These are phyloP conservation scores for Petrolisthes cinctipes DNA, from an alignment of 2,888 invertebrate species.

Conservation along the genomic window DNA sequence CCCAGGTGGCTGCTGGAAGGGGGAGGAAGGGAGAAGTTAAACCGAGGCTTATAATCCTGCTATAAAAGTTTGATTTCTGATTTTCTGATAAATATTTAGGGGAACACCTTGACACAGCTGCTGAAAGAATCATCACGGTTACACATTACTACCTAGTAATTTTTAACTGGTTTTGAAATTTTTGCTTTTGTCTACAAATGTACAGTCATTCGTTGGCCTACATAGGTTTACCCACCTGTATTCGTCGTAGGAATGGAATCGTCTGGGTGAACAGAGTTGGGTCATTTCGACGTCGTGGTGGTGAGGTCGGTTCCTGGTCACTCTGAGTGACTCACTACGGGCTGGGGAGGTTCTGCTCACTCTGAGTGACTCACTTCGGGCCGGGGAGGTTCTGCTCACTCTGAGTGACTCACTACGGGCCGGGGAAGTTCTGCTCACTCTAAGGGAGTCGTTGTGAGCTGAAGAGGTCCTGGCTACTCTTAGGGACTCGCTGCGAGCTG, in stretches of 20 bases:
- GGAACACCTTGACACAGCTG: too few relatives aligned
- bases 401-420: conserved; percentile 48
- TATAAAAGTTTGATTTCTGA: too few relatives aligned
- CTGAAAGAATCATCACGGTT: too few relatives aligned
- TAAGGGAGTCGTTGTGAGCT: conserved; percentile 41
- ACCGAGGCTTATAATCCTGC: too few relatives aligned
- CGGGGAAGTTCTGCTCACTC: conserved; percentile 42
- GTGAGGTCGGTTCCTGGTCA: conserved; percentile 34
- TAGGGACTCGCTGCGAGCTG: conserved; percentile 54
- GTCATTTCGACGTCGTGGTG: conserved; percentile 57
- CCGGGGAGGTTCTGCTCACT: conserved; percentile 43
- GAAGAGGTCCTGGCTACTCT: conserved; percentile 42
- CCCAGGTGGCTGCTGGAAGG: conserved; percentile 13
- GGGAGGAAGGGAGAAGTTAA: neutral
- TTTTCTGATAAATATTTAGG: too few relatives aligned
- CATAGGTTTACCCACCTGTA: conserved; percentile 32
- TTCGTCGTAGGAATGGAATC: conserved; percentile 38
- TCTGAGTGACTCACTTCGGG: conserved; percentile 47
- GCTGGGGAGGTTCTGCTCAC: conserved; percentile 45
- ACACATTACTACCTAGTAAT: too few relatives aligned
- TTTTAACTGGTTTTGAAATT: too few relatives aligned
- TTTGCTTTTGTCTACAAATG: too few relatives aligned
- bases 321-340: conserved; percentile 47
- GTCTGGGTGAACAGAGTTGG: conserved; percentile 41
- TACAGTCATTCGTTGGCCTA: too few relatives aligned